Evolutionary conservation across 2,113 vertebrate species (phyloP), one percentile per base, ranked within the genome.

Genomic region (Onychostoma macrolepis): DNA sequence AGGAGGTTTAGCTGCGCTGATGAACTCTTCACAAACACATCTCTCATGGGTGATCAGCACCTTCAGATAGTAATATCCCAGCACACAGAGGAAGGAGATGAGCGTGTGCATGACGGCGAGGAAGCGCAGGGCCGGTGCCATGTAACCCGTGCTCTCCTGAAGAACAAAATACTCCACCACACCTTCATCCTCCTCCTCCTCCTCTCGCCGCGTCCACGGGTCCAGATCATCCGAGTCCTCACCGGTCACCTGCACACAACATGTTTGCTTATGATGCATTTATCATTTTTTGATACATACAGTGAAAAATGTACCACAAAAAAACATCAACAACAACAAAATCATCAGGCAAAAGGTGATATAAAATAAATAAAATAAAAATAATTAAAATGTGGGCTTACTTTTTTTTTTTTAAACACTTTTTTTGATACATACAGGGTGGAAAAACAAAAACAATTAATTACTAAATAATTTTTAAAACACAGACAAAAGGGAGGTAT

Each of bases 1-100:
- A 21, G 2, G 17, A 61, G 56, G 8, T 10, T 61, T 61, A 61
- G 56, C 56, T 61, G 56, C 53, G 21, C 53, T 8, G 53, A 21
- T 2, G 53, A 56, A 7, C 53, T 1, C 53, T 24, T 24, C 53
- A 24, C 53, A 24, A 58, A 24, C 53, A 21, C 53, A 58, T 58
- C 53, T 1, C 6, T 24, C 53, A 0, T 71, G 69, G 7, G 67
- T 19, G 2, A 9, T n/a, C 50, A 2, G 24, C 21, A 96, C 98
- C 98, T 99, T 99, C 72, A 99, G 93, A 92, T 96, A 99, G 87
- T 98, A 99, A 87, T 99, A 99, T 85, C 98, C 98, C 90, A 99
- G 95, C 33, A 99, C 97, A 87, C 98, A 99, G 89, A 99, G 94
- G 78, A 99, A 96, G 17, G 98, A 99, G 92, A 99, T 98, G 91